Evolutionary conservation across 1,140 invertebrate genomes (phyloP), one percentile per base, ranked within the genome.

Genomic region (Ips typographus): DNA sequence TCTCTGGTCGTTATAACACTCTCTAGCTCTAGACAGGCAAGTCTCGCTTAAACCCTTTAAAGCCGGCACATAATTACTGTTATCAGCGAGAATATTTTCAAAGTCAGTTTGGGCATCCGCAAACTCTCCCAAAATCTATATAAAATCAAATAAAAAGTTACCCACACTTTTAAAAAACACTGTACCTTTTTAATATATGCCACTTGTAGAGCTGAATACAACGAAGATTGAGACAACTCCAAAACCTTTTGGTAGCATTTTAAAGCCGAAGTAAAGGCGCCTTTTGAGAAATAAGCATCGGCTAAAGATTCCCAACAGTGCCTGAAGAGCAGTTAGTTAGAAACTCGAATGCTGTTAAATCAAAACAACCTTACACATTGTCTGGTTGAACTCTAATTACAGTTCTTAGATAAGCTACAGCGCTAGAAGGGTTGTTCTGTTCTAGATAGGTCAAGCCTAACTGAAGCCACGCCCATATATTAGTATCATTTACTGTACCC

Each of bases 291-390:
- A 81, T 96, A 96, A 1, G 92, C 92, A 83, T 96, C 94, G 43
- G 89, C 94, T 75, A 96, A 83, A 71, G 90, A 90, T 82, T 96
- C 94, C 91, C 92, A 95, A 72, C 89, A 84, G 72, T 87, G 83
- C 61, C 87, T 89, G 68, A 66, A 80, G 74, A 73, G 55, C 47
- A 56, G 53, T 1, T 56, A 37, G 37, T 0, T 49, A 49, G 22
- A 49, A 49, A 49, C 44, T 8, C 7, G 1, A 49, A 3, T 22
- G 44, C 7, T 3, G 7, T 49, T 49, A 22, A 22, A 22, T 2
- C 44, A 49, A 1, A 49, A 49, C 8, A 58, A 44, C 60, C 71
- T 74, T 71, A 72, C 71, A 57, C 39, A 65, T 74, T 76, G 8
- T 69, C 62, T 43, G 70, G 47, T 80, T 94, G 88, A 60, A 84